Base-by-base conservation (phyloP, 2,888 invertebrate genomes). In the Helobdella robusta region DNA sequence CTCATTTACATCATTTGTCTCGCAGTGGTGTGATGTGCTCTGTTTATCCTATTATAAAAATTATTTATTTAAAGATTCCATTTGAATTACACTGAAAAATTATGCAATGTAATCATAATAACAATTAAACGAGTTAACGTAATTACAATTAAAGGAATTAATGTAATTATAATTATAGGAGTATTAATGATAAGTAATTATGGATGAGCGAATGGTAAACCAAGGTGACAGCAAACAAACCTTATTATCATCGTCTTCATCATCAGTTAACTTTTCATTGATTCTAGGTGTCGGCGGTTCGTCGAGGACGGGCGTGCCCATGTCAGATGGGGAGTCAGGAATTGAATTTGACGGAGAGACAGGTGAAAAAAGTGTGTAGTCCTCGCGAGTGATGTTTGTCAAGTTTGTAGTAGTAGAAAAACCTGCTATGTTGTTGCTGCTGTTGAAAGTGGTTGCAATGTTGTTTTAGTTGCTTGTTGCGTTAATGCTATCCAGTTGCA, bases 321-420 rank as follows among this genome's bases (percentile, higher is more conserved):
- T 44, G 20, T 62, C 62, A 4, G 62, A 62, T 1, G 62, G 62
- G 25, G 62, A 62, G 50, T 62, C 44, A 1, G 62, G 62, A 20
- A 62, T 44, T 18, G 62, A 62, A 46, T 62, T 62, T 15, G 34
- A 50, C 15, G 62, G 62, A 2, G 62, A 62, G 6, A 62, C 62
- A 1, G 62, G 62, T 40, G 62, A 62, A 34, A 62, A 62, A 1
- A 62, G 50, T 5, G 50, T 46, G n/a, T 30, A 50, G 6, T 62
- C 50, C 1, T 23, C 11, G 11, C 2, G 11, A 25, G 40, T 20
- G 25, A 2, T 1, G 23, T 2, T 11, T 2, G 23, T 44, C 3
- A 50, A 30, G 23, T 15, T 36, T 36, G n/a, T n/a, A n/a, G n/a
- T n/a, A n/a, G n/a, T n/a, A n/a, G n/a, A n/a, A n/a, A n/a, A n/a